A percentile compares a stretch with the other conserved stretches of the same genome.
Conservation (phyloP, 2,113 vertebrate genomes). For the Laticauda laticaudata region DNA sequence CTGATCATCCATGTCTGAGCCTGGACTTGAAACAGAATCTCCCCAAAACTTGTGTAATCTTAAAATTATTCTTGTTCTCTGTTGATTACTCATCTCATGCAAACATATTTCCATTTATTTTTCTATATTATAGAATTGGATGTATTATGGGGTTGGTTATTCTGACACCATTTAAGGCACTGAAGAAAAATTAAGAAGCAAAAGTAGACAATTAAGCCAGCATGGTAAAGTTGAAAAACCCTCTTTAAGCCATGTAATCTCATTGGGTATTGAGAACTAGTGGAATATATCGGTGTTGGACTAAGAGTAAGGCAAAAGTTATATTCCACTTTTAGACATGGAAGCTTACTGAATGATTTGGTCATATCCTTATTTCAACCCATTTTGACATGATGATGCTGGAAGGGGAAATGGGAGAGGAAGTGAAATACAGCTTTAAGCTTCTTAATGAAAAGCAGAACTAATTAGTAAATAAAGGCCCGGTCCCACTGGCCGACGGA, state of each 20-base stretch:
- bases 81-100: neutral
- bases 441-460: neutral
- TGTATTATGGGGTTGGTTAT: neutral
- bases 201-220: neutral
- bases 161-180: neutral
- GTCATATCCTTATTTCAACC: neutral
- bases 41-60: neutral
- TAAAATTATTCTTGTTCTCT: neutral
- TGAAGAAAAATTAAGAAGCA: neutral
- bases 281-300: neutral
- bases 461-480: neutral
- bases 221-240: neutral
- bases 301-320: neutral
- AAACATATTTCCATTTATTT: neutral
- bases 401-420: neutral
- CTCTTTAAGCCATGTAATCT: neutral
- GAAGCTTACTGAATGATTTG: neutral
- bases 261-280: neutral
- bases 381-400: neutral
- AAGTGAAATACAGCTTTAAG: neutral
- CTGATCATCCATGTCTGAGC: neutral
- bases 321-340: neutral
- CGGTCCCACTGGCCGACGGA: too few species aligned
- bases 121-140: neutral
- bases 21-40: neutral